Percentiles rank a stretch among this genome's conserved stretches.
Evolutionary conservation across 2,797 vertebrate species (phyloP).

Genomic region (Xerus rutilus): DNA sequence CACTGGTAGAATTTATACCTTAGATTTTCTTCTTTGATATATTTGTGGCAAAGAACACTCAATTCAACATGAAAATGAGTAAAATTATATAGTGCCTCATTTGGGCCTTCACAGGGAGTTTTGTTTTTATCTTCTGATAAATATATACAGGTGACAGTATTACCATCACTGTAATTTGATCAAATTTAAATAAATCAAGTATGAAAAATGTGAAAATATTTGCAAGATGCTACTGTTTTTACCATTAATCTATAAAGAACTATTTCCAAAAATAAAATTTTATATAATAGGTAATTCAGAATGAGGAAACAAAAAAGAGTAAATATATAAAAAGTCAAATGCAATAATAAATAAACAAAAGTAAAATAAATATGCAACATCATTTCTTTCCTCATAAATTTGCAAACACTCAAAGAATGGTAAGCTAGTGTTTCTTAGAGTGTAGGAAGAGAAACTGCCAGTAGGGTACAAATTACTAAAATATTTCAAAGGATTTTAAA

Average conservation of each 20-base stretch:
- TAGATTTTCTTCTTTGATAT: not conserved
- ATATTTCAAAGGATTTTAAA: conserved; percentile 21
- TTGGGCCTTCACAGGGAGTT: not conserved
- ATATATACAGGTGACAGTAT: not conserved
- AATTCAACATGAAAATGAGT: not conserved
- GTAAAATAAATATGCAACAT: not conserved
- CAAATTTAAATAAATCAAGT: conserved; percentile 33
- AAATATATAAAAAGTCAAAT: not conserved
- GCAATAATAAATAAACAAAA: not conserved
- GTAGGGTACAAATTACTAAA: not conserved
- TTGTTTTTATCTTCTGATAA: conserved; percentile 9
- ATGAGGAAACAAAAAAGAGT: not conserved
- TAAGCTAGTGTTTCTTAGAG: not conserved
- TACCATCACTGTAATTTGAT: not conserved
- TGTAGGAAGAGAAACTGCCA: not conserved
- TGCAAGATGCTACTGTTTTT: not conserved
- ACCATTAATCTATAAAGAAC: not conserved
- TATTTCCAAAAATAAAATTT: not conserved
- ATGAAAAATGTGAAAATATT: not conserved
- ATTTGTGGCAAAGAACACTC: not conserved
- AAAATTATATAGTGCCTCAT: not conserved
- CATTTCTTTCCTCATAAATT: not conserved
- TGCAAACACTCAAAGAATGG: not conserved
- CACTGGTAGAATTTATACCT: conserved; percentile 20
- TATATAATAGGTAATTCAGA: not conserved